phyloP scores from a whole-genome alignment of 2,113 vertebrate genomes.

The Theristicus caerulescens region DNA sequence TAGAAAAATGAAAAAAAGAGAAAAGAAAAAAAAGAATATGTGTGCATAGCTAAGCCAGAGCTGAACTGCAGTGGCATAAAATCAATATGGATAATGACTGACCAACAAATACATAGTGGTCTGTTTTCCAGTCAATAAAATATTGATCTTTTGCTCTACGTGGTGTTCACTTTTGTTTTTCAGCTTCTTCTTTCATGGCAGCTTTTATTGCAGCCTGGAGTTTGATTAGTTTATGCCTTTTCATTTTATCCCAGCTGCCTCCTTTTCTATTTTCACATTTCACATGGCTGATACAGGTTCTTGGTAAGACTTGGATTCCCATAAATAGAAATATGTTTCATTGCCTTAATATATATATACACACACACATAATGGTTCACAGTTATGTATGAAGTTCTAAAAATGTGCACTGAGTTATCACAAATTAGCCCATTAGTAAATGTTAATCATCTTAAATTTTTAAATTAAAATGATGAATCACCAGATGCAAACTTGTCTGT shows the following conservation, averaged over 20 bases:
- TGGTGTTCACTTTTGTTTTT: not conserved
- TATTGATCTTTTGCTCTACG: not conserved
- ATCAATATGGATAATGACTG: not conserved
- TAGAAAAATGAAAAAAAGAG: not conserved
- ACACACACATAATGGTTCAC: not conserved
- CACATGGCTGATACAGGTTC: not conserved
- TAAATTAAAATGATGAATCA: not conserved
- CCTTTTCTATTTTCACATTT: not conserved
- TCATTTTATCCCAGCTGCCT: not conserved
- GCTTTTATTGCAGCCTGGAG: not conserved
- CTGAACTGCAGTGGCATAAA: not conserved
- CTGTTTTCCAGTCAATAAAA: conserved; percentile 32
- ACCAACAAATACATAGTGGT: not conserved
- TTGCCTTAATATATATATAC: not conserved
- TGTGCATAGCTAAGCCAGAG: not conserved
- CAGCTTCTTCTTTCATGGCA: not conserved
- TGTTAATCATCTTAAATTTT: not conserved
- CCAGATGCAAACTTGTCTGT: not conserved
- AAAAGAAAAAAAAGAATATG: not conserved
- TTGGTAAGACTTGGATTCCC: not conserved
- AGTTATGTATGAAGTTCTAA: not conserved
- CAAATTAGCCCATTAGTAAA: not conserved
- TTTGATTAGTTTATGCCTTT: conserved; percentile 6
- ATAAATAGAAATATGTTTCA: conserved; percentile 24
- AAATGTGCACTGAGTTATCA: not conserved